Evolutionary conservation across 2,113 vertebrate species (phyloP).

Genomic region (Bagarius yarrelli): DNA sequence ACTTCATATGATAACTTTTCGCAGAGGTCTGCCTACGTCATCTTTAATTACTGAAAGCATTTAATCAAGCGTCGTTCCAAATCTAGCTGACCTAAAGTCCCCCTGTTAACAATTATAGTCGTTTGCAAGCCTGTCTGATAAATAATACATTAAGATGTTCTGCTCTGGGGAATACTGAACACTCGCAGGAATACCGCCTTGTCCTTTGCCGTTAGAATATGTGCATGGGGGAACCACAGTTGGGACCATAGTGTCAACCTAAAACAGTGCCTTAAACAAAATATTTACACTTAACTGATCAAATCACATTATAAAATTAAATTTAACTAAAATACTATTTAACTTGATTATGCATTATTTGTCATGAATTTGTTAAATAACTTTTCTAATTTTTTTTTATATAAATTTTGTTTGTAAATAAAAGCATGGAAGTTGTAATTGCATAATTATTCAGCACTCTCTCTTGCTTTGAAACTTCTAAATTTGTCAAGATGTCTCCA

Average conservation of each 20-base stretch:
- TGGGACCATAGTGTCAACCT: not conserved
- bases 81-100: not conserved
- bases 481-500: not conserved
- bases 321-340: no score
- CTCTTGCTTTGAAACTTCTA: not conserved
- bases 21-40: not conserved
- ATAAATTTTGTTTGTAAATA: not conserved
- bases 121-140: conserved; percentile 10
- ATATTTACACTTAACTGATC: not conserved
- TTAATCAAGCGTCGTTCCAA: not conserved
- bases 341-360: not conserved
- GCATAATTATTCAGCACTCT: not conserved
- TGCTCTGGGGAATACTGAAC: conserved; percentile 9
- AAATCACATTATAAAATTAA: no score
- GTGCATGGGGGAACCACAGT: not conserved
- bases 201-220: not conserved
- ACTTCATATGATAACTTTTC: not conserved
- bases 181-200: conserved; percentile 15
- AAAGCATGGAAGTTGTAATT: not conserved
- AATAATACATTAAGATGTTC: conserved; percentile 27
- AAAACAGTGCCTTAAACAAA: not conserved
- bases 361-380: not conserved
- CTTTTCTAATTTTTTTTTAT: no score
- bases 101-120: conserved; percentile 2
- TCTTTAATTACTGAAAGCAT: not conserved